Evolutionary conservation across 1,140 invertebrate genomes (phyloP).

Genomic region (Pseudomyrmex pallidus): DNA sequence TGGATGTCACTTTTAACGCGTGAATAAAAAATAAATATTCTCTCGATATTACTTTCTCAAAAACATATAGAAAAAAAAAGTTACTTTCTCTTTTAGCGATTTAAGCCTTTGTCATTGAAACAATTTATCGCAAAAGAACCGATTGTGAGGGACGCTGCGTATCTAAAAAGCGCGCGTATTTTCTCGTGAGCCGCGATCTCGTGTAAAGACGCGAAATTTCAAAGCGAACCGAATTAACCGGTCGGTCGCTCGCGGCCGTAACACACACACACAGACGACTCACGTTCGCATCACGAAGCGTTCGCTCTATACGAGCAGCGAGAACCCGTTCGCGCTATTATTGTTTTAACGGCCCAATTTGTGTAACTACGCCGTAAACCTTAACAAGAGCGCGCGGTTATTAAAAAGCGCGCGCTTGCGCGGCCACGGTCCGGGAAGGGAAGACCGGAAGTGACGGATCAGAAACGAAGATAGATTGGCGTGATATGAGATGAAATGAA

Average conservation of each 20-base stretch:
- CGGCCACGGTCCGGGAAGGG: background rate
- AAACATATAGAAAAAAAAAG: no score
- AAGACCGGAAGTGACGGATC: slow-evolving; percentile 16
- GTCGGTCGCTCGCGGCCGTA: background rate
- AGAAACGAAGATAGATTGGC: slow-evolving; percentile 18
- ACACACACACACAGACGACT: no score
- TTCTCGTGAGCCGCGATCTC: slow-evolving; percentile 8
- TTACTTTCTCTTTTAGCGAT: no score
- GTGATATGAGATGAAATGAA: slow-evolving; percentile 12
- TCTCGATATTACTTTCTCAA: no score
- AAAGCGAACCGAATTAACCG: slow-evolving; percentile 27
- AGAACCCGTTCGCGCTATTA: slow-evolving; percentile 15
- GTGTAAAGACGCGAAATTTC: slow-evolving; percentile 12
- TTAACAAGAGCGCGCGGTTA: slow-evolving; percentile 42
- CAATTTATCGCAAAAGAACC: no score
- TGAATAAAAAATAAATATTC: no score
- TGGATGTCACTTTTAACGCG: no score
- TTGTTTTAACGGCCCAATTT: slow-evolving; percentile 36
- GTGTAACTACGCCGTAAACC: slow-evolving; percentile 39
- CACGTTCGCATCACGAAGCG: slow-evolving; percentile 6
- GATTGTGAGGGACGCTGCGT: background rate
- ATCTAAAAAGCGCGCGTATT: background rate
- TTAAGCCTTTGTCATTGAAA: no score
- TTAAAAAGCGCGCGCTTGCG: slow-evolving; percentile 30
- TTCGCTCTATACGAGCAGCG: background rate